A percentile compares a stretch with the other conserved stretches of the same genome.
Evolutionary conservation across 2,797 vertebrate species (phyloP).

Genomic region (Betta splendens): DNA sequence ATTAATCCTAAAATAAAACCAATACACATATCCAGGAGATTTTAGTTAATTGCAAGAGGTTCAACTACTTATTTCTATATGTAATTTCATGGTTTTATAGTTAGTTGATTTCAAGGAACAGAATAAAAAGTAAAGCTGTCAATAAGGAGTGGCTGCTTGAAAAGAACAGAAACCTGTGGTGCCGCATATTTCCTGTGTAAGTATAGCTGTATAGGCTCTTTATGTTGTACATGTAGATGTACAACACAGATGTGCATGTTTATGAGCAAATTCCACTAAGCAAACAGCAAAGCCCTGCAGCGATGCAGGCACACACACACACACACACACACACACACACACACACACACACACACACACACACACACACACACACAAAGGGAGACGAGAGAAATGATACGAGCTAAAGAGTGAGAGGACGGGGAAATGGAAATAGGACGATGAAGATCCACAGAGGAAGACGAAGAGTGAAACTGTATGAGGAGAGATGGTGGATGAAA

Average conservation of each 20-base stretch:
- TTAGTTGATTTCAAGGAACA: no score
- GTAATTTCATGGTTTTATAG: no score
- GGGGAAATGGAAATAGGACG: not conserved
- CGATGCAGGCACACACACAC: not conserved
- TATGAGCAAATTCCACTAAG: conserved; percentile 27
- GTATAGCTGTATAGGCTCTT: not conserved
- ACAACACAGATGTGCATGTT: conserved; percentile 11
- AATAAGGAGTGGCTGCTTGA: no score
- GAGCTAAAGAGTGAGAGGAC: not conserved
- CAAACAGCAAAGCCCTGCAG: conserved; percentile 15
- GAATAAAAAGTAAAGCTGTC: no score
- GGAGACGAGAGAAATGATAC: not conserved
- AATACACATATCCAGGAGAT: not conserved
- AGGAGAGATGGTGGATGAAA: not conserved
- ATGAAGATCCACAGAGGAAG: not conserved
- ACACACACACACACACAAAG: not conserved
- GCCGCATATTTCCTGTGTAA: no score
- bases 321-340: not conserved
- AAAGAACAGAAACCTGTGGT: no score
- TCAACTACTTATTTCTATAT: no score
- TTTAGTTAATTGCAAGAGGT: not conserved
- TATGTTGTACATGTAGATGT: not conserved
- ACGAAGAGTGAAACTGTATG: not conserved
- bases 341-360: no score
- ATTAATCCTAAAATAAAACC: not conserved